Evolutionary conservation across 1,140 invertebrate genomes (phyloP).

Genomic region (Megathymus violae): DNA sequence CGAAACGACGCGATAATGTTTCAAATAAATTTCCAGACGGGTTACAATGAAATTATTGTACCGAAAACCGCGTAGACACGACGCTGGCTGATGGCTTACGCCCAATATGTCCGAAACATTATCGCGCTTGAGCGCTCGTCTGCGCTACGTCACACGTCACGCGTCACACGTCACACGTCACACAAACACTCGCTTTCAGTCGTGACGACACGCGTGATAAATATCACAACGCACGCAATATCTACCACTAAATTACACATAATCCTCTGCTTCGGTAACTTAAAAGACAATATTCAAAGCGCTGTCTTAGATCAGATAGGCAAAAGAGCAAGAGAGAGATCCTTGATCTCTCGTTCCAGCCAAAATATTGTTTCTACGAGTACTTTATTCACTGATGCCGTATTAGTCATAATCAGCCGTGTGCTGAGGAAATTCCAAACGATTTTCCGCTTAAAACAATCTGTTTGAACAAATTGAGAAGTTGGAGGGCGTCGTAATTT

Average conservation of each 20-base stretch:
- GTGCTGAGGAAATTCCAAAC: constrained; percentile 52
- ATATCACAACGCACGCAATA: background rate
- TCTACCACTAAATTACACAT: no score
- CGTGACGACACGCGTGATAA: constrained; percentile 4
- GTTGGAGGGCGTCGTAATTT: constrained; percentile 53
- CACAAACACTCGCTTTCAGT: no score
- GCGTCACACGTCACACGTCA: no score
- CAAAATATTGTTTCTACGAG: no score
- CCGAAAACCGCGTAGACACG: constrained; percentile 18
- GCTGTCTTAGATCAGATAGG: no score
- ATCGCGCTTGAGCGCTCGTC: constrained; percentile 5
- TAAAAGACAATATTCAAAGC: no score
- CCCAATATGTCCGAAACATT: constrained; percentile 8
- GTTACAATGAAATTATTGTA: constrained; percentile 20
- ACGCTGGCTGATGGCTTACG: constrained; percentile 15
- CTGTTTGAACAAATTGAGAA: constrained; percentile 67
- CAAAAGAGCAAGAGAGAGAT: no score
- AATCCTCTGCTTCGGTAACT: no score
- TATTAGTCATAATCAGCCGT: no score
- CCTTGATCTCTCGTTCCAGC: no score
- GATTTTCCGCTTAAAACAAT: constrained; percentile 67
- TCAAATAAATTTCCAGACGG: constrained; percentile 11
- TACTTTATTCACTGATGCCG: no score
- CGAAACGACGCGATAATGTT: constrained; percentile 3
- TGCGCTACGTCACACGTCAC: constrained; percentile 8